phyloP scores from a whole-genome alignment of 2,888 invertebrate genomes.

The Ashinkailepas kermadecensis region DNA sequence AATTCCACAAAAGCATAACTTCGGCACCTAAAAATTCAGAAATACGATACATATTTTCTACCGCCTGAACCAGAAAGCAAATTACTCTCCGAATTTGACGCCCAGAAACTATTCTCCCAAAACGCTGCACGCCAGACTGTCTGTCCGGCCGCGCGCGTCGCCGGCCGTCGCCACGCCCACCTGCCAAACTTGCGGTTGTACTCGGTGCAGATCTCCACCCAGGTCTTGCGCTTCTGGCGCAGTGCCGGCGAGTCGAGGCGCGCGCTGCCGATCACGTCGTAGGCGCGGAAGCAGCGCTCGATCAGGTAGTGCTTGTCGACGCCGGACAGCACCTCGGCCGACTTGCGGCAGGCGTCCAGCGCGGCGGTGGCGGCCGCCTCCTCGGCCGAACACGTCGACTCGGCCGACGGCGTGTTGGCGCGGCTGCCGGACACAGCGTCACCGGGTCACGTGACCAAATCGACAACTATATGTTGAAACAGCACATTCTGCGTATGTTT shows the following conservation, averaged over 20 bases:
- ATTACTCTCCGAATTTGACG: no score
- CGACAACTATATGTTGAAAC: no score
- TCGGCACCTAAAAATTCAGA: no score
- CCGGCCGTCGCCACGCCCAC: not conserved
- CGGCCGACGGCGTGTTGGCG: not conserved
- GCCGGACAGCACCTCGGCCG: not conserved
- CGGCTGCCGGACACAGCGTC: not conserved
- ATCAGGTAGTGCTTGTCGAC: conserved; percentile 19
- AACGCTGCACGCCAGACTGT: no score
- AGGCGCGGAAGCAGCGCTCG: conserved; percentile 1
- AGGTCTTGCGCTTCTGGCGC: conserved; percentile 14
- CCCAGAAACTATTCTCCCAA: no score
- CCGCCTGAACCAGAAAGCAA: no score
- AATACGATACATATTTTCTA: no score
- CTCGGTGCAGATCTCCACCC: conserved; percentile 20
- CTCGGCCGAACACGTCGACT: not conserved
- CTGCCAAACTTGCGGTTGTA: conserved; percentile 17
- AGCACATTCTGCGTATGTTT: not conserved
- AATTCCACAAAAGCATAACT: no score
- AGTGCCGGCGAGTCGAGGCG: conserved; percentile 13
- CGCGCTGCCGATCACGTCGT: conserved; percentile 13
- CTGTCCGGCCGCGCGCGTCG: no score
- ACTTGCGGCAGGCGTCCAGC: not conserved
- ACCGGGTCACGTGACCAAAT: not conserved
- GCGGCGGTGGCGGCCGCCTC: not conserved